Conservation (phyloP, 2,797 vertebrate genomes). For the Girardinus metallicus region DNA sequence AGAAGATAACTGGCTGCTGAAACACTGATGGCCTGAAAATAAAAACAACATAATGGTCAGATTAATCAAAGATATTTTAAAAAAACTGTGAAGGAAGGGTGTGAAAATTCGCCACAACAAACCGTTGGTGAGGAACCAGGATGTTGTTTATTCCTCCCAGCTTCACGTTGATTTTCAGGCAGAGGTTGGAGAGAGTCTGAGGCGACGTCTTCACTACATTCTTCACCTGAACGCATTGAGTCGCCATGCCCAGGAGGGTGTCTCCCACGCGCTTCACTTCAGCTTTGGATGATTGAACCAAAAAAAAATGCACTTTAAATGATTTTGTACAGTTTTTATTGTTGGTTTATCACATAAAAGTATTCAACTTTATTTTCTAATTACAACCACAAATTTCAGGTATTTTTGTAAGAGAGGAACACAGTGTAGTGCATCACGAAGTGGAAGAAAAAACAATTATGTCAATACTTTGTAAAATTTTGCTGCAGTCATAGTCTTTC, state of each 20-base stretch:
- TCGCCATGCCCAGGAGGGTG: constrained; percentile 97
- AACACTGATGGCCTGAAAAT: constrained; percentile 88
- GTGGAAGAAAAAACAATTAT: neutral
- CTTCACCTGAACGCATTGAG: constrained; percentile 98
- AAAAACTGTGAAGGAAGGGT: neutral
- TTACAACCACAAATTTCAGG: neutral
- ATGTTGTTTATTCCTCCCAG: constrained; percentile 99
- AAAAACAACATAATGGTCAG: neutral
- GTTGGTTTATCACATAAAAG: neutral
- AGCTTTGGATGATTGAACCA: constrained; percentile 72
- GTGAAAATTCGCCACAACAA: neutral
- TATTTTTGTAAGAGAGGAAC: neutral
- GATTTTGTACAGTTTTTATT: neutral
- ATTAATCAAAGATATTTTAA: neutral
- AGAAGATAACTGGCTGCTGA: constrained; percentile 98
- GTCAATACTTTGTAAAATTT: neutral
- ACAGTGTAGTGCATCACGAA: neutral
- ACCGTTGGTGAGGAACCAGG: constrained; percentile 93
- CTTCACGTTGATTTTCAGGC: constrained; percentile 99
- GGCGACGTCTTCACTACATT: constrained; percentile 99
- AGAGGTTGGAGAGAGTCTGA: constrained; percentile 98
- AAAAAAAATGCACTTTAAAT: neutral
- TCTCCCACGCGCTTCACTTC: constrained; percentile 98
- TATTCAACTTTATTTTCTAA: neutral
- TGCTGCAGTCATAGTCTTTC: neutral